Evolutionary conservation across 2,113 vertebrate species (phyloP).

Genomic region (Mormyrus lacerda): DNA sequence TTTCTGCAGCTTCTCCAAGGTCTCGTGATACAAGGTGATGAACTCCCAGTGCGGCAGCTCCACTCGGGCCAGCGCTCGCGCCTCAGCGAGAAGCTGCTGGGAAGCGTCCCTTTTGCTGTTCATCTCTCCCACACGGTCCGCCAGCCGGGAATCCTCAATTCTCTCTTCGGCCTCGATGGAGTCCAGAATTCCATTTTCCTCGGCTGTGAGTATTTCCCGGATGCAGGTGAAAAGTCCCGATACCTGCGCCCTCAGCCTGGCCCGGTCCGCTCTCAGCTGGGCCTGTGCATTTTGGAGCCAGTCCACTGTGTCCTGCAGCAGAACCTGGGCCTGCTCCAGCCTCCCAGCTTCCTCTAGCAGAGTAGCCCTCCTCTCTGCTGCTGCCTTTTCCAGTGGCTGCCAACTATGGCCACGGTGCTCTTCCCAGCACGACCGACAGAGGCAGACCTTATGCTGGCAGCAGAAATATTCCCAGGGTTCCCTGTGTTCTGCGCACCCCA

Average conservation of each 20-base stretch:
- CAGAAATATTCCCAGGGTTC: conserved; percentile 21
- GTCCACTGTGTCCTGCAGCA: conserved; percentile 30
- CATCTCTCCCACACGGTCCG: conserved; percentile 36
- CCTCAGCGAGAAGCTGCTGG: conserved; percentile 25
- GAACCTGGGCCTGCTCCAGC: conserved; percentile 1
- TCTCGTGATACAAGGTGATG: conserved; percentile 22
- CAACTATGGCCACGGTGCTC: conserved; percentile 2
- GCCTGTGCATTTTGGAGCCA: conserved; percentile 19
- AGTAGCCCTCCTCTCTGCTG: neutral
- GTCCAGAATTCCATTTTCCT: conserved; percentile 32
- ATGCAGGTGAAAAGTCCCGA: conserved; percentile 9
- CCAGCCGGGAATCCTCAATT: conserved; percentile 31
- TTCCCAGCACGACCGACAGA: conserved; percentile 14
- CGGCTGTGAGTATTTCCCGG: neutral
- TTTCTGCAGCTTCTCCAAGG: conserved; percentile 31
- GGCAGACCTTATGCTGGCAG: conserved; percentile 15
- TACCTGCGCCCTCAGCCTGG: conserved; percentile 18
- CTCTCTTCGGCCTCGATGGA: conserved; percentile 22
- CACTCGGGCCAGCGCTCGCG: conserved; percentile 24
- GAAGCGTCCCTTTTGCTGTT: conserved; percentile 31
- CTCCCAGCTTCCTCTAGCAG: conserved; percentile 7
- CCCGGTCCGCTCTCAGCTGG: conserved; percentile 12
- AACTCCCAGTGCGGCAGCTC: conserved; percentile 33
- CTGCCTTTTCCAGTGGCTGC: conserved; percentile 17
- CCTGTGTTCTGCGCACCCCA: neutral